Evolutionary conservation across 2,888 invertebrate genomes (phyloP).

Genomic region (Apotomis turbidana): DNA sequence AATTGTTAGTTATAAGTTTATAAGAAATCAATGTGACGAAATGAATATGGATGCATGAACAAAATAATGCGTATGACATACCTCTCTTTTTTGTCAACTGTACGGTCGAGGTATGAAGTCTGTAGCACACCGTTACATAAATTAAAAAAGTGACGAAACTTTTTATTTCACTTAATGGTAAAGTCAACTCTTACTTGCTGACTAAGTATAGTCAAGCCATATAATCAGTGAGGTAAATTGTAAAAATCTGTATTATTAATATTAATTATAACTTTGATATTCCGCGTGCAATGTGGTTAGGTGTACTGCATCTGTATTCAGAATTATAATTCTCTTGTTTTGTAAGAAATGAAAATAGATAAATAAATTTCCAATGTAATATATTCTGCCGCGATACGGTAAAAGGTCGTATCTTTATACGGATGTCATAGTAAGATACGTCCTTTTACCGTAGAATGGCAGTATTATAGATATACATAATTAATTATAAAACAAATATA

Average conservation of each 20-base stretch:
- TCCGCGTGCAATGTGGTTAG: not conserved
- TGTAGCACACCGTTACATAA: too few relatives aligned
- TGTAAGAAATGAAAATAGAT: not conserved
- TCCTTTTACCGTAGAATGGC: too few relatives aligned
- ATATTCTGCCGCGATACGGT: not conserved
- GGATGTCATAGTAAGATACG: too few relatives aligned
- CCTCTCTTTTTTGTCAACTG: too few relatives aligned
- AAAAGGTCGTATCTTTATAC: too few relatives aligned
- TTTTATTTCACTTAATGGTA: too few relatives aligned
- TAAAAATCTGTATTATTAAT: not conserved
- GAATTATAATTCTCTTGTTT: not conserved
- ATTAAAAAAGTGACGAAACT: too few relatives aligned
- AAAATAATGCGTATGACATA: not conserved
- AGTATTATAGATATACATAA: not conserved
- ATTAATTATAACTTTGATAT: not conserved
- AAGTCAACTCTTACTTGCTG: too few relatives aligned
- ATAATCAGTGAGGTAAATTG: slow-evolving; percentile 12
- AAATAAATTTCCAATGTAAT: not conserved
- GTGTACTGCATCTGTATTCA: not conserved
- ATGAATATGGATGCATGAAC: not conserved
- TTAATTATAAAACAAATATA: not conserved
- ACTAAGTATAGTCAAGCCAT: slow-evolving; percentile 2
- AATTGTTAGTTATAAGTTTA: not conserved
- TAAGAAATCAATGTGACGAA: not conserved
- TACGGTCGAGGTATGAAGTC: too few relatives aligned